Conservation (phyloP, 92 coral and sea anemone species). For the Porites divaricata region DNA sequence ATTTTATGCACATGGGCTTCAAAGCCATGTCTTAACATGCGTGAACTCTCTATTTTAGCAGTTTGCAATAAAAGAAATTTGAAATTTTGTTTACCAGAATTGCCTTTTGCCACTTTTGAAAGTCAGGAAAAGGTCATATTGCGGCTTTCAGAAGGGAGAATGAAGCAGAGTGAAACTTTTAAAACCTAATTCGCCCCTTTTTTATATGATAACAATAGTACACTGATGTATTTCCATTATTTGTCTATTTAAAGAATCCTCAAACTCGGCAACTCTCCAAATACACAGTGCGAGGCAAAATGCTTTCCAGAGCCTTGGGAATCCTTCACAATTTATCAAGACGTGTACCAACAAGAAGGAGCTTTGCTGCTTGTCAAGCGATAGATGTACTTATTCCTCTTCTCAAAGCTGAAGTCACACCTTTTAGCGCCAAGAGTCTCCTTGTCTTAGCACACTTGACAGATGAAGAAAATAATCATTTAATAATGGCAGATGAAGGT, state of each 20-base stretch:
- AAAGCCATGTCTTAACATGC: too few species aligned
- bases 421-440: slow-evolving; percentile 59
- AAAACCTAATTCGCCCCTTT: background rate
- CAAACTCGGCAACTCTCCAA: slow-evolving; percentile 33
- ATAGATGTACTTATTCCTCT: slow-evolving; percentile 64
- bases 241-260: slow-evolving; percentile 38
- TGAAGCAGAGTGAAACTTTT: background rate
- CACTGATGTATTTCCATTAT: too few species aligned
- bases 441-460: slow-evolving; percentile 77
- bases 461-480: slow-evolving; percentile 75
- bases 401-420: slow-evolving; percentile 67
- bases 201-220: too few species aligned
- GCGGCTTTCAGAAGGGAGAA: too few species aligned
- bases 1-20: too few species aligned
- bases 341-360: slow-evolving; percentile 67
- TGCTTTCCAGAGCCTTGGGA: slow-evolving; percentile 56
- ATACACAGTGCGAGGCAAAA: slow-evolving; percentile 58
- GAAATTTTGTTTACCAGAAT: too few species aligned
- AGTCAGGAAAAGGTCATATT: too few species aligned
- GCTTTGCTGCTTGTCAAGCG: slow-evolving; percentile 62
- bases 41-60: too few species aligned
- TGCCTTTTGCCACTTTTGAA: too few species aligned
- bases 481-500: slow-evolving; percentile 81
- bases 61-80: too few species aligned
- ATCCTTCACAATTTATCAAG: slow-evolving; percentile 69